Base-by-base conservation (phyloP, 2,113 vertebrate species). In the Gymnarchus niloticus region DNA sequence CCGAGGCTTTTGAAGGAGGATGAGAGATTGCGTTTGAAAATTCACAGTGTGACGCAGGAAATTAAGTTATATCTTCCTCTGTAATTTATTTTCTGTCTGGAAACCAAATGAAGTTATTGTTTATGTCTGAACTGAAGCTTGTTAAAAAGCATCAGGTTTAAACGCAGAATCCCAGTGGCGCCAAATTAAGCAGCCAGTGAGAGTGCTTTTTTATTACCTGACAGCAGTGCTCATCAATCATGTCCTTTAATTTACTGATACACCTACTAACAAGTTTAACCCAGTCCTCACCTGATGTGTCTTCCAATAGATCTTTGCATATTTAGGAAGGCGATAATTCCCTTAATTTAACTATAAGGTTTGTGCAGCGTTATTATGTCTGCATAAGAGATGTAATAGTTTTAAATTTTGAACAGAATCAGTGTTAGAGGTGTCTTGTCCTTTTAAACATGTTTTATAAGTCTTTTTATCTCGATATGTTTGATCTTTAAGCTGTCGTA, bases 81-180 rank as follows among this genome's bases (percentile, higher is more conserved):
- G 91, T 94, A 93, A 94, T 94, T 94, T 93, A 94, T 95, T 94
- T 93, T 93, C 91, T 87, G 88, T 89, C 88, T 86, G 90, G 92
- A 93, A 88, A 90, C 93, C 91, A 95, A 94, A 94, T 94, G 87
- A 94, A 94, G 93, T 93, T 94, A 95, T 95, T 95, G 94, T 95
- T 94, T 93, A 91, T 91, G 92, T 94, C 90, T 94, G 92, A 93
- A 92, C 90, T 89, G 85, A 89, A 88, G 92, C 92, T 91, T 92
- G 92, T 94, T 94, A 93, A 92, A 92, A 93, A 84, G 86, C 83
- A 84, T 89, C 80, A 73, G 89, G 92, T 92, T 92, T 93, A 92
- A 94, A 94, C 91, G 92, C 88, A 87, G 92, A 90, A 93, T 92
- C 90, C 92, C 94, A 91, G 92, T 73, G 91, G 93, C 93, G 90